A percentile compares a stretch with the other conserved stretches of the same genome.
Evolutionary conservation across 2,888 invertebrate genomes (phyloP).

Genomic region (Craniophora ligustri): DNA sequence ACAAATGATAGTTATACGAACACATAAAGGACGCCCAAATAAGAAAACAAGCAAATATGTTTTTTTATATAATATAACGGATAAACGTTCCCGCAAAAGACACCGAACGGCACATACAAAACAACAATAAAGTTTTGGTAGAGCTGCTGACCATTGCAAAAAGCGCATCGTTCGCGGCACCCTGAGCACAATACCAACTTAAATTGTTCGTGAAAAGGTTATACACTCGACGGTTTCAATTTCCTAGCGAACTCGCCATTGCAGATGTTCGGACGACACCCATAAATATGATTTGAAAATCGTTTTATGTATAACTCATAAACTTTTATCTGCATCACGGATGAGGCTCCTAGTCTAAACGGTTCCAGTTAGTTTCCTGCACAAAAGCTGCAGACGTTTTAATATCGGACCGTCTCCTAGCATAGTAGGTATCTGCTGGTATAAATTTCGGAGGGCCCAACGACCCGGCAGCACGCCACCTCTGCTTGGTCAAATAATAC

Average conservation of each 20-base stretch:
- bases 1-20: too few relatives aligned
- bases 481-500: constrained; percentile 85
- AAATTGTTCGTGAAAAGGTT: constrained; percentile 86
- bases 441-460: constrained; percentile 83
- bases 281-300: constrained; percentile 88
- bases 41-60: too few relatives aligned
- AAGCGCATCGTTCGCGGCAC: constrained; percentile 76
- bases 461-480: constrained; percentile 82
- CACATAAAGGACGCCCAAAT: too few relatives aligned
- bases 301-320: constrained; percentile 88
- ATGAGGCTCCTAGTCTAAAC: constrained; percentile 75
- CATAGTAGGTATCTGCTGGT: constrained; percentile 76
- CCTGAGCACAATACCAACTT: constrained; percentile 83
- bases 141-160: constrained; percentile 79
- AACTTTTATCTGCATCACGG: constrained; percentile 84
- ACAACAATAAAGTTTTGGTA: constrained; percentile 78
- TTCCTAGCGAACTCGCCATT: constrained; percentile 83
- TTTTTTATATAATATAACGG: constrained; percentile 67
- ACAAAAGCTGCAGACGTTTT: constrained; percentile 86
- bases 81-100: constrained; percentile 71
- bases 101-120: constrained; percentile 66
- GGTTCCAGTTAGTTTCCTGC: constrained; percentile 80
- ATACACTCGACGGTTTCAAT: constrained; percentile 86
- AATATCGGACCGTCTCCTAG: constrained; percentile 81
- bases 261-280: constrained; percentile 83